These are phyloP conservation scores for Leucophenga montana DNA, from an alignment of 2,888 invertebrate genomes.

Conservation along the genomic window DNA sequence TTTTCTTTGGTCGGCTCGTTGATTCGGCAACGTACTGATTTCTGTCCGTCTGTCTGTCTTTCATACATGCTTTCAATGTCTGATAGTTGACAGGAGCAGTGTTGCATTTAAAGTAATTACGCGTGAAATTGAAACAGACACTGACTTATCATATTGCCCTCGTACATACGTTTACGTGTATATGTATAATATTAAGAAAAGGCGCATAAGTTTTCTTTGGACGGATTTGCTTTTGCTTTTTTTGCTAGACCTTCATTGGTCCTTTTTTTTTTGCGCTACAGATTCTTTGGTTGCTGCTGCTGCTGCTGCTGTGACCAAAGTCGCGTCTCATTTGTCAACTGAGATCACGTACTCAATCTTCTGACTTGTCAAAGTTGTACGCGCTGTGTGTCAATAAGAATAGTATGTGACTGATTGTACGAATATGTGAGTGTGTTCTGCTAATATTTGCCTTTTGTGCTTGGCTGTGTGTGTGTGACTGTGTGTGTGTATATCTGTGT, in stretches of 20 bases:
- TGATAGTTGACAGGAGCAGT: too few species aligned
- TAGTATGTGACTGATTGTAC: conserved; percentile 7
- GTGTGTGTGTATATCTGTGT: conserved; percentile 20
- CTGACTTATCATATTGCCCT: too few species aligned
- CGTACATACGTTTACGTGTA: conserved; percentile 24
- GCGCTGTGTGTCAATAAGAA: not conserved
- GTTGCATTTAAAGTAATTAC: too few species aligned
- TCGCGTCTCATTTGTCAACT: conserved; percentile 59
- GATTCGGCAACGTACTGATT: too few species aligned
- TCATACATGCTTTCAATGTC: too few species aligned
- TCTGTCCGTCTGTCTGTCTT: too few species aligned
- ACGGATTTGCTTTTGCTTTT: too few species aligned
- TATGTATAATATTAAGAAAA: too few species aligned
- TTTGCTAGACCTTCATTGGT: too few species aligned
- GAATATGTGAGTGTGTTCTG: conserved; percentile 28
- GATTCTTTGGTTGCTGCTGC: conserved; percentile 27
- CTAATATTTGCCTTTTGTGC: not conserved
- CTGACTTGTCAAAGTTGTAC: conserved; percentile 59
- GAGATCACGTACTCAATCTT: conserved; percentile 65
- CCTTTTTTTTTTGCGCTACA: not conserved
- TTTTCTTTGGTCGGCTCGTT: too few species aligned
- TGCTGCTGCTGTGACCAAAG: conserved; percentile 9
- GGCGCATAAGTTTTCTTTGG: too few species aligned
- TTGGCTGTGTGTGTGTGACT: not conserved
- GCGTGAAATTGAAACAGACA: too few species aligned